These are phyloP conservation scores for Carcina quercana DNA, from an alignment of 2,888 invertebrate genomes.

Conservation along the genomic window DNA sequence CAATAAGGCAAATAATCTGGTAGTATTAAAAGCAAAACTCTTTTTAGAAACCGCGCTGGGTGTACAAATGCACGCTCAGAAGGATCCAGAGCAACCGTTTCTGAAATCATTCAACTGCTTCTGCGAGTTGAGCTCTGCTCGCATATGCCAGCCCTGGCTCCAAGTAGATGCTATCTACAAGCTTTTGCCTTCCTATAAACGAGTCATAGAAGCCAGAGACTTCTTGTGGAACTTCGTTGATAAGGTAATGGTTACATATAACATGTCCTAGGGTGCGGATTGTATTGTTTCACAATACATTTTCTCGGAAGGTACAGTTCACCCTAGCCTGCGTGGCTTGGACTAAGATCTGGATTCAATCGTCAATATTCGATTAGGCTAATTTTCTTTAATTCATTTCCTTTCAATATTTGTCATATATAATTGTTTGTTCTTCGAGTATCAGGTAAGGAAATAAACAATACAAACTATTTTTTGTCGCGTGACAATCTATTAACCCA, in stretches of 20 bases:
- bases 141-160: constrained; percentile 17
- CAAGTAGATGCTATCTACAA: constrained; percentile 10
- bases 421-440: no score
- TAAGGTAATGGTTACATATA: neutral
- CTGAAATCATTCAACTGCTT: constrained; percentile 11
- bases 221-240: neutral
- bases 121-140: constrained; percentile 5
- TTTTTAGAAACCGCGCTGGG: constrained; percentile 20
- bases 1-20: no score
- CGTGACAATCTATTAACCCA: no score
- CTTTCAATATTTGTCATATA: no score
- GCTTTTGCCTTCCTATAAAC: constrained; percentile 4
- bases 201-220: neutral
- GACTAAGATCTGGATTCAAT: no score
- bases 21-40: no score
- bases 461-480: no score
- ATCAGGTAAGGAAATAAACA: no score
- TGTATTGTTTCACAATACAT: neutral
- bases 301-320: neutral
- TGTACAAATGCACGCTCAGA: constrained; percentile 9
- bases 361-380: no score
- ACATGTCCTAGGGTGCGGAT: neutral
- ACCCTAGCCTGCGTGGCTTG: neutral
- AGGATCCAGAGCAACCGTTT: constrained; percentile 10
- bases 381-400: no score